Evolutionary conservation across 2,797 vertebrate genomes (phyloP).

Genomic region (Octomys mimax): DNA sequence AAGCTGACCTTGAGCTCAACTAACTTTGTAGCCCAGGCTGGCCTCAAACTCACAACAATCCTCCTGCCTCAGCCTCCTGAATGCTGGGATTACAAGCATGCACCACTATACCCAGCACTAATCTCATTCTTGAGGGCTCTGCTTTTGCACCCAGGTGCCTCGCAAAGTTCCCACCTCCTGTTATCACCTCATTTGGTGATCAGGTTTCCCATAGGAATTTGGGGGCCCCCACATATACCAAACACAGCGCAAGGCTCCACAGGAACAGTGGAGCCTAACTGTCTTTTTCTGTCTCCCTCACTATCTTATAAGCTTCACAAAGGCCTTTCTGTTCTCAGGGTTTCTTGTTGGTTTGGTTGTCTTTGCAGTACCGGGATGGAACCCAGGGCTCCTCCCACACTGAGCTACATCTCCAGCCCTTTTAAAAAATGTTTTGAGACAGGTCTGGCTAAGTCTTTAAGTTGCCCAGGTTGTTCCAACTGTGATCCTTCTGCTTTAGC

Average conservation of each 20-base stretch:
- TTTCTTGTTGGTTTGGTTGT: background rate
- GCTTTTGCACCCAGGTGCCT: background rate
- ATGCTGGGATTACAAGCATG: no score
- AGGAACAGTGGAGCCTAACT: background rate
- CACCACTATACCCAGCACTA: background rate
- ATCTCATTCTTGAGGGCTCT: background rate
- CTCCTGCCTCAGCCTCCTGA: no score
- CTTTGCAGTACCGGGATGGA: background rate
- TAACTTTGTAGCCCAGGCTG: no score
- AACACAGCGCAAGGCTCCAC: background rate
- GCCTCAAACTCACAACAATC: no score
- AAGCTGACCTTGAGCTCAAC: no score
- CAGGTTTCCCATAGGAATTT: background rate
- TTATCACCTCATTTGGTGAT: background rate
- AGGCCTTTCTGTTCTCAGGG: background rate
- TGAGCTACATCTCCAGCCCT: background rate
- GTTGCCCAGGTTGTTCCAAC: background rate
- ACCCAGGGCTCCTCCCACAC: background rate
- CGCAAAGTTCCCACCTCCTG: background rate
- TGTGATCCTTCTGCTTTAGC: background rate
- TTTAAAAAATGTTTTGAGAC: background rate
- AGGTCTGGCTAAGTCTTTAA: background rate
- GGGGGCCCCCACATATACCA: background rate
- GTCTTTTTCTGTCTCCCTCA: background rate
- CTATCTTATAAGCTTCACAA: background rate